A percentile compares a stretch with the other conserved stretches of the same genome.
These are phyloP conservation scores for Papilio aristodemus DNA, from an alignment of 1,140 invertebrate species.

Conservation along the genomic window DNA sequence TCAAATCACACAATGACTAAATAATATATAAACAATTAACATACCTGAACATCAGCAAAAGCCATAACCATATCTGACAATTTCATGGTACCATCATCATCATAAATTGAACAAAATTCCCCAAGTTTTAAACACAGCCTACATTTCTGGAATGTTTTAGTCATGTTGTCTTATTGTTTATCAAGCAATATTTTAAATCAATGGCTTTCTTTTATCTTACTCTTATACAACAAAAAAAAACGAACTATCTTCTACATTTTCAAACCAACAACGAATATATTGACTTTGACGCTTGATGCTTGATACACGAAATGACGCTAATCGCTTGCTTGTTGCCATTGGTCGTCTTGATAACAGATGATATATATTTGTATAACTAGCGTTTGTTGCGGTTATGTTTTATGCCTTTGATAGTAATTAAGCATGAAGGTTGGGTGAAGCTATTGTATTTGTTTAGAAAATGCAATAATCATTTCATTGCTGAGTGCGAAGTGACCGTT, in stretches of 20 bases:
- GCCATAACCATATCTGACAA: conserved; percentile 81
- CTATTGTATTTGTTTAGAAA: too few species aligned
- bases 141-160: conserved; percentile 65
- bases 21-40: too few species aligned
- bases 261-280: conserved; percentile 11
- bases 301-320: neutral
- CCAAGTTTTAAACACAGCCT: conserved; percentile 73
- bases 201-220: conserved; percentile 20
- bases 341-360: too few species aligned
- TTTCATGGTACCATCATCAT: conserved; percentile 72
- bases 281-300: neutral
- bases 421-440: too few species aligned
- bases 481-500: too few species aligned
- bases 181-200: neutral
- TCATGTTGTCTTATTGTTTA: conserved; percentile 32
- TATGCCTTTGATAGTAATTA: too few species aligned
- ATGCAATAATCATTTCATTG: too few species aligned
- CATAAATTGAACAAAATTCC: conserved; percentile 74
- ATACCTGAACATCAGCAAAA: conserved; percentile 78
- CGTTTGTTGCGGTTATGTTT: too few species aligned
- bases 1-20: too few species aligned
- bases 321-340: too few species aligned
- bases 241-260: conserved; percentile 20
- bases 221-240: neutral
- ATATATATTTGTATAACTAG: too few species aligned